Base-by-base conservation (phyloP, 1,140 invertebrate species). In the Drosophila mayri region DNA sequence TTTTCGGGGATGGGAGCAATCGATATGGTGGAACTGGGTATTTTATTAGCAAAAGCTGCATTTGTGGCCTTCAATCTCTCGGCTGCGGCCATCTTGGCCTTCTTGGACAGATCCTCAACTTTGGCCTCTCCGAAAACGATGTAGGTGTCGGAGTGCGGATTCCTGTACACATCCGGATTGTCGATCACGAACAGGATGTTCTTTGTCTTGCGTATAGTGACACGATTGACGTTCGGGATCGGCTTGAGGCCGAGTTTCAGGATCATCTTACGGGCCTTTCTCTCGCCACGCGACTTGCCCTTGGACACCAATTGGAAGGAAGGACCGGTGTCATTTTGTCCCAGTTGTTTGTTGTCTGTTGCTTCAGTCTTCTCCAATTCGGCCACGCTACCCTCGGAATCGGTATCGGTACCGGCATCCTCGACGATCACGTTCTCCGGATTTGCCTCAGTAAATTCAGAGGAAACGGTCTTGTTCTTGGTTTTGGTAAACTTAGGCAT, bases 111-210 rank as follows among this genome's bases (percentile, higher is more conserved):
- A 95, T 99, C 99, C 94, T 99, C 99, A 92, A 99, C 99, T 95
- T 99, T 99, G 25, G 99, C 98, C 94, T 99, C 99, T 50, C 99
- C 99, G 94, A 99, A 99, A 16, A 99, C 97, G 92, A 99, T 99
- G 94, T 99, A 99, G 11, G 99, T 99, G 93, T 99, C 99, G 35
- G 98, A 99, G 64, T 98, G 98, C 20, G 99, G 99, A 93, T 99
- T 99, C 93, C 99, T 99, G 94, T 98, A 99, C 9, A 99, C 99
- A 94, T 99, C 99, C 54, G 99, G 99, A 82, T 99, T 99, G 93
- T 99, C 99, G 88, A 99, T 99, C 22, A 99, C 99, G 93, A 99
- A 99, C 9, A 99, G 94, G 87, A 99, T 99, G 93, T 99, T 99
- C 94, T 99, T 99, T 6, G 98, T 99, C 93, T 99, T 99, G 64